Conservation (phyloP, 2,797 vertebrate species). For the Periophthalmus magnuspinnatus region DNA sequence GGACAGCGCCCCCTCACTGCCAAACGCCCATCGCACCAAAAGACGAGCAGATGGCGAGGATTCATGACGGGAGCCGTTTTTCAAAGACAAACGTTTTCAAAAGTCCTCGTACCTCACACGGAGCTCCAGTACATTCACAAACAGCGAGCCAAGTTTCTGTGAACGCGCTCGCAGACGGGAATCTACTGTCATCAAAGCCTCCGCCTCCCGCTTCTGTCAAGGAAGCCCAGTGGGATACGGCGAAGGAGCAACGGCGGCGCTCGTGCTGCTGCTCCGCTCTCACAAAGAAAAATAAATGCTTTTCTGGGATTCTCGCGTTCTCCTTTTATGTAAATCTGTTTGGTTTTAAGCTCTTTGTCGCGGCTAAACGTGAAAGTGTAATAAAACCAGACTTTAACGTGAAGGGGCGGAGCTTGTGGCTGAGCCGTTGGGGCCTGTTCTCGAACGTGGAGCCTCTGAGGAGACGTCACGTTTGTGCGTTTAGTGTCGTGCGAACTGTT, state of each 20-base stretch:
- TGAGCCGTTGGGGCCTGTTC: conserved; percentile 47
- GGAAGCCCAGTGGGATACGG: conserved; percentile 61
- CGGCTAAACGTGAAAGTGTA: conserved; percentile 51
- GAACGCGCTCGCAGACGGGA: conserved; percentile 27
- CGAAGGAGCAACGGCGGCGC: conserved; percentile 39
- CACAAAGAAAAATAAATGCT: conserved; percentile 41
- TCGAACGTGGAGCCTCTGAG: conserved; percentile 47
- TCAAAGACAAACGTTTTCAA: conserved; percentile 33
- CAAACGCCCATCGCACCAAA: conserved; percentile 16
- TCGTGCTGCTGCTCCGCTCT: conserved; percentile 33
- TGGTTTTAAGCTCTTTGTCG: conserved; percentile 60
- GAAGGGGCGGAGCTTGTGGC: conserved; percentile 29
- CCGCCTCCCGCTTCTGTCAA: conserved; percentile 52
- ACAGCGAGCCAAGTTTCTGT: conserved; percentile 20
- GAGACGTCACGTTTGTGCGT: conserved; percentile 41
- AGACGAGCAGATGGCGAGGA: conserved; percentile 46
- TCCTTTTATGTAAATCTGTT: conserved; percentile 60
- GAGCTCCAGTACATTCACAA: conserved; percentile 14
- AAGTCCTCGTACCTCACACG: conserved; percentile 12
- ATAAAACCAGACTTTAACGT: conserved; percentile 61
- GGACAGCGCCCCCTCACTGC: conserved; percentile 7
- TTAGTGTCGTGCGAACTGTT: conserved; percentile 53
- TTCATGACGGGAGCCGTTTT: conserved; percentile 34
- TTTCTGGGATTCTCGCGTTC: conserved; percentile 26
- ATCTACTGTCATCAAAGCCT: conserved; percentile 65